Evolutionary conservation across 2,113 vertebrate genomes (phyloP), one percentile per base, ranked within the genome.

Genomic region (Lophotis ruficrista): DNA sequence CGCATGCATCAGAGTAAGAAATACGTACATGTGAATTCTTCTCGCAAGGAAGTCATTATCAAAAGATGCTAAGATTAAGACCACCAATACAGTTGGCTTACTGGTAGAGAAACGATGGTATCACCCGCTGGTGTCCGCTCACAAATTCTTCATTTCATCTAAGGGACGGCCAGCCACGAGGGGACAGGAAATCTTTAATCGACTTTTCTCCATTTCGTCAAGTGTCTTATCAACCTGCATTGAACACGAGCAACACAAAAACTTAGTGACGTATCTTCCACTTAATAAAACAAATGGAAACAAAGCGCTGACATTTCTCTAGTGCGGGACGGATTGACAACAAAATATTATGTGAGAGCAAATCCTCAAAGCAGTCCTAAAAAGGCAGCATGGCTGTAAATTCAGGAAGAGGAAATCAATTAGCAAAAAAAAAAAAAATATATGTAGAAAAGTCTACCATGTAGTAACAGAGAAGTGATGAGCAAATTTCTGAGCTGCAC

Each of bases 131-230:
- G 30, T 66, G 57, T 54, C 83, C 8, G 8, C 64, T 92, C 72
- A 61, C 37, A 80, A 47, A 45, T 64, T 75, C 86, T 71, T 71
- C 38, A 25, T 51, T 85, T 94, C 47, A 68, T 75, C 60, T 78
- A 37, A 64, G 28, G 58, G 71, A 71, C 87, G 57, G 57, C 50
- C 24, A 66, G 50, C 53, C 72, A 75, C 7, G 60, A 93, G 45
- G 35, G 45, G 53, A 93, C 79, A 94, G 88, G 92, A 92, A 94
- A 90, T 78, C 79, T 89, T 90, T 83, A 77, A 95, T 92, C 85
- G 81, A 19, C 71, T 94, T 61, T 75, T 80, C 71, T 92, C 27
- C 33, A 9, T 77, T 78, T 90, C 62, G 89, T 94, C 64, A 88
- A 68, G n/a, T 93, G 76, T 50, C 69, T 92, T 89, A 93, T 65